Base-by-base conservation (phyloP, 2,888 invertebrate genomes). In the Autographa pulchrina region DNA sequence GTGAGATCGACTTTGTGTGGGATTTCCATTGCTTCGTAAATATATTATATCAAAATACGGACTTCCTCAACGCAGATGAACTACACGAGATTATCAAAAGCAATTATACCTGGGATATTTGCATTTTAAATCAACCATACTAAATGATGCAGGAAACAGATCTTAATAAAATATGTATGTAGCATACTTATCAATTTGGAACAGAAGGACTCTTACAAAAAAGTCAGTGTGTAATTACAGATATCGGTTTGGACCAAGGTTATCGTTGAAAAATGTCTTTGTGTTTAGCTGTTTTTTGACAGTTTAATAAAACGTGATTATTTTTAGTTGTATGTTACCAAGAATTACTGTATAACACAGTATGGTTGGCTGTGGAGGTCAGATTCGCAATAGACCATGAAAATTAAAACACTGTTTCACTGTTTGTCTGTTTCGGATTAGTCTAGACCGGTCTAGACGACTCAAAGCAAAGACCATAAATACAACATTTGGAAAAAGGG, bases 241-340 rank as follows among this genome's bases (percentile, higher is more conserved):
- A 9, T 56, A 59, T 60, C 41, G 20, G 20, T 25, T 72, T 58
- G 38, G 25, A 32, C 63, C 72, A 71, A 81, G 82, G 82, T 75
- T 61, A 75, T 70, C 31, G 43, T 52, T 58, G 4, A 68, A 79
- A 68, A 75, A 56, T 76, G 25, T 61, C 64, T 69, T 68, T 62
- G 58, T 66, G 71, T 64, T 52, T 60, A 60, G 60, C 56, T 70
- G 58, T 71, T 66, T 72, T 73, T 70, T 68, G 8, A 56, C n/a
- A 70, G 68, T 63, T 65, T 65, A 73, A 72, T 79, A 62, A 65
- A 32, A 65, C 48, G 62, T 64, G 67, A 64, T 60, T 52, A 64
- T 18, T 78, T 4, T 58, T 48, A 48, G n/a, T 48, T n/a, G 48
- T 48, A 1, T 48, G 48, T 48, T 48, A 48, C 48, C 48, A 48